These are phyloP conservation scores for Drosophila leonis DNA, from an alignment of 2,888 invertebrate genomes.

Conservation along the genomic window DNA sequence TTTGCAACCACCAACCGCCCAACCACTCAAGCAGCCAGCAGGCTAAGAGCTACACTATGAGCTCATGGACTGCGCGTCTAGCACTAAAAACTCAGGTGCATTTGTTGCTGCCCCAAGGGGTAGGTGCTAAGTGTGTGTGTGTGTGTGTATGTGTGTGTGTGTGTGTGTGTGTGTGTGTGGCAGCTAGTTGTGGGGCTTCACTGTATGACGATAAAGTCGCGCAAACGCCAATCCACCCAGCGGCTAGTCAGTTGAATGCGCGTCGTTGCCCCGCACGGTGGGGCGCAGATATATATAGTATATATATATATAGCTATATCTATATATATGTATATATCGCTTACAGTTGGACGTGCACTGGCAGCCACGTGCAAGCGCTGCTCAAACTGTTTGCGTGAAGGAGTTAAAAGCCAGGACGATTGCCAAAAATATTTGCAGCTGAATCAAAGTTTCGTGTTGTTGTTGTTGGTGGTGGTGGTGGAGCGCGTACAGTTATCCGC, in stretches of 20 bases:
- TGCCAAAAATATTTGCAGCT: constrained; percentile 5
- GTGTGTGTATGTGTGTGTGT: not conserved
- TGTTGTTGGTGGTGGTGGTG: constrained; percentile 6
- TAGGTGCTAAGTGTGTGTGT: constrained; percentile 37
- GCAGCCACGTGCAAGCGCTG: constrained; percentile 24
- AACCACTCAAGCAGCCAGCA: constrained; percentile 12
- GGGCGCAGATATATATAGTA: constrained; percentile 9
- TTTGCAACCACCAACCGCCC: constrained; percentile 21
- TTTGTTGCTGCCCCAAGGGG: constrained; percentile 42
- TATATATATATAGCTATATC: not conserved
- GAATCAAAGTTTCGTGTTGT: not conserved
- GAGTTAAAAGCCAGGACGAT: constrained; percentile 25
- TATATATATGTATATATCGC: not conserved
- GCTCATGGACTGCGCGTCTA: constrained; percentile 49
- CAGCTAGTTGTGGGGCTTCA: constrained; percentile 29
- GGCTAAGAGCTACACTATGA: constrained; percentile 39
- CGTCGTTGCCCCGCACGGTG: constrained; percentile 59
- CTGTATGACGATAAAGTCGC: constrained; percentile 52
- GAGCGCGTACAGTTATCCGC: constrained; percentile 62
- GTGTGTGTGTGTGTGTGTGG: constrained; percentile 4
- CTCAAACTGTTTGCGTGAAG: constrained; percentile 28
- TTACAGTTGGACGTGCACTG: constrained; percentile 52
- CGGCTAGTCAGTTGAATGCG: constrained; percentile 81
- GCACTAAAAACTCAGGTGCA: constrained; percentile 50
- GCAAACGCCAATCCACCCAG: constrained; percentile 59